Percentiles rank a stretch among this genome's conserved stretches.
phyloP scores from a whole-genome alignment of 2,888 invertebrate species.

The Brachypalpus laphriformis region DNA sequence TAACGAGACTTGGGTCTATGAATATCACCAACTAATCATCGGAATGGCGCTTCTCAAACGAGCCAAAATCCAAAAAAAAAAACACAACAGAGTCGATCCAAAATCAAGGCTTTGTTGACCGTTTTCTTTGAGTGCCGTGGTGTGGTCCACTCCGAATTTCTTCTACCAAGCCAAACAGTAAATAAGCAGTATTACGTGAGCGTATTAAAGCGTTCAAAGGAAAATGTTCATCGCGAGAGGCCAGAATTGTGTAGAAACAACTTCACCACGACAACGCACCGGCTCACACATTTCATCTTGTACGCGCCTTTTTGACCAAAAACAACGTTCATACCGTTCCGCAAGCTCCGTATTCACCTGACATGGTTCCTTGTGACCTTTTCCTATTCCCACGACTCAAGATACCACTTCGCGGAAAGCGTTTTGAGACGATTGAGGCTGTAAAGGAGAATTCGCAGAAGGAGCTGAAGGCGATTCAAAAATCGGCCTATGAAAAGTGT shows the following conservation, averaged over 20 bases:
- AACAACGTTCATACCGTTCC: not conserved
- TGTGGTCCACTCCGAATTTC: not conserved
- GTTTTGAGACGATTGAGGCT: not conserved
- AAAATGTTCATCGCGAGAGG: not conserved
- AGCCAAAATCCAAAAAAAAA: too few species aligned
- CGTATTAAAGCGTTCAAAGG: too few species aligned
- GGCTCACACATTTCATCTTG: not conserved
- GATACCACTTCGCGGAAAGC: too few species aligned
- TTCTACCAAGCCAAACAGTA: too few species aligned
- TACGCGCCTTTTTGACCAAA: not conserved
- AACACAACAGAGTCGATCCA: too few species aligned
- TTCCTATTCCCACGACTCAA: not conserved
- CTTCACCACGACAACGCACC: too few species aligned
- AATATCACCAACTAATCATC: not conserved
- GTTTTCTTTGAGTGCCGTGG: not conserved
- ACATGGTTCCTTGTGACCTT: not conserved
- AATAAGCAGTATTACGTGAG: not conserved
- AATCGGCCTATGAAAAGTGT: too few species aligned
- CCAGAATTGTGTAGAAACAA: not conserved
- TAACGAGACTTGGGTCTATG: not conserved
- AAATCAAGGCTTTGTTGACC: too few species aligned
- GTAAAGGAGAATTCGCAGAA: slow-evolving; percentile 14
- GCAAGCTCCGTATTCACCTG: not conserved
- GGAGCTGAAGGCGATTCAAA: too few species aligned
- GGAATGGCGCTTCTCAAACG: too few species aligned